Conservation (phyloP, 2,113 vertebrate species). For the Pelecanus crispus region DNA sequence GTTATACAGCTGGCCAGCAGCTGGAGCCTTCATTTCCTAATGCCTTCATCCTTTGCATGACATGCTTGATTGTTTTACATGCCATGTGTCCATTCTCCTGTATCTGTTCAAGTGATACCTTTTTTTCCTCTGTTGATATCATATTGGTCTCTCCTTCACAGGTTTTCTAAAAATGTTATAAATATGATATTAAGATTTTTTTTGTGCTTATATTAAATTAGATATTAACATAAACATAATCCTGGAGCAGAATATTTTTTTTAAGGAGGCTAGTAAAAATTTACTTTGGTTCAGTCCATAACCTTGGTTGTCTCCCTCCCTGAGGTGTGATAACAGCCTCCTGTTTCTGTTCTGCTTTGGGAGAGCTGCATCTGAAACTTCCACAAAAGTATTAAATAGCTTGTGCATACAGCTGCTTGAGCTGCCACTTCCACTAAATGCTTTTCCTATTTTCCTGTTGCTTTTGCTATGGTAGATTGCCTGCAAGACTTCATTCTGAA, state of each 20-base stretch:
- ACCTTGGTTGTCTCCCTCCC: background rate
- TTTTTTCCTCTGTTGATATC: background rate
- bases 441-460: background rate
- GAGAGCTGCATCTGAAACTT: background rate
- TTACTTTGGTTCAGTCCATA: background rate
- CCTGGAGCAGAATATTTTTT: background rate
- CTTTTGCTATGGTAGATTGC: background rate
- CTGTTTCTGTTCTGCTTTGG: background rate
- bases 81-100: background rate
- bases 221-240: background rate
- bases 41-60: background rate
- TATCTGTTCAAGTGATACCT: background rate
- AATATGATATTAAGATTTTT: background rate
- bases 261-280: background rate
- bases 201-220: background rate
- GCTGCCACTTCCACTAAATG: background rate
- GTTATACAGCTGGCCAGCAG: background rate
- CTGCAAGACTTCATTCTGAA: background rate
- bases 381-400: background rate
- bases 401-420: background rate
- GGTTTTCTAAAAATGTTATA: background rate
- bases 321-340: background rate
- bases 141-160: background rate
- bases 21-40: background rate
- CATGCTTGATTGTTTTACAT: background rate